Conservation (phyloP, 2,888 invertebrate species). For the Eupithecia subfuscata region DNA sequence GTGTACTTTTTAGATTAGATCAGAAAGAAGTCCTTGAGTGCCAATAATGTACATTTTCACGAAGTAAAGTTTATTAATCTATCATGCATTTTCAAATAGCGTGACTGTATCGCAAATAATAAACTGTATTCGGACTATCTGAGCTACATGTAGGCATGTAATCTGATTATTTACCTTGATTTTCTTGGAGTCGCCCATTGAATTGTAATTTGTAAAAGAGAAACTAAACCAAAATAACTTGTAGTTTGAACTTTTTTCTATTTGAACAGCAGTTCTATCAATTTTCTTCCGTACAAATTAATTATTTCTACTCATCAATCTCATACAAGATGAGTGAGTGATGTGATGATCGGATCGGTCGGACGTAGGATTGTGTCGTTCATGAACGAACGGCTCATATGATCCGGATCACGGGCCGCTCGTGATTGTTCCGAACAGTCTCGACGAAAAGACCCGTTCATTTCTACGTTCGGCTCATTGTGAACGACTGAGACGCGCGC, state of each 20-base stretch:
- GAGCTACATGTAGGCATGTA: not conserved
- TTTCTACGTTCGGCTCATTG: no score
- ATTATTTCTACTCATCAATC: no score
- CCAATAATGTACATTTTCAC: not conserved
- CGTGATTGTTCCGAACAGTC: no score
- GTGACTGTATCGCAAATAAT: not conserved
- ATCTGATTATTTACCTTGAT: conserved; percentile 55
- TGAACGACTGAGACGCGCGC: no score
- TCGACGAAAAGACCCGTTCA: no score
- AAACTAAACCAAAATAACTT: not conserved
- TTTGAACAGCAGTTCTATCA: not conserved
- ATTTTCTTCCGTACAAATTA: no score
- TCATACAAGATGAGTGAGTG: no score
- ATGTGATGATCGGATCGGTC: no score
- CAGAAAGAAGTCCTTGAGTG: not conserved
- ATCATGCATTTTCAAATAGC: not conserved
- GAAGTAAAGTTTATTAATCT: no score
- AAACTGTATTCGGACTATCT: not conserved
- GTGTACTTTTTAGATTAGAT: conserved; percentile 49
- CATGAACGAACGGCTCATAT: no score
- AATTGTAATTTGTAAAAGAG: not conserved
- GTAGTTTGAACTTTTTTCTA: not conserved
- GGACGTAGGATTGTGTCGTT: no score
- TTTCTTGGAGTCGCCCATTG: conserved; percentile 59
- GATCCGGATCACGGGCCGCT: no score